Evolutionary conservation across 2,888 invertebrate genomes (phyloP), one percentile per base, ranked within the genome.

Genomic region (Drosophila quinaria): DNA sequence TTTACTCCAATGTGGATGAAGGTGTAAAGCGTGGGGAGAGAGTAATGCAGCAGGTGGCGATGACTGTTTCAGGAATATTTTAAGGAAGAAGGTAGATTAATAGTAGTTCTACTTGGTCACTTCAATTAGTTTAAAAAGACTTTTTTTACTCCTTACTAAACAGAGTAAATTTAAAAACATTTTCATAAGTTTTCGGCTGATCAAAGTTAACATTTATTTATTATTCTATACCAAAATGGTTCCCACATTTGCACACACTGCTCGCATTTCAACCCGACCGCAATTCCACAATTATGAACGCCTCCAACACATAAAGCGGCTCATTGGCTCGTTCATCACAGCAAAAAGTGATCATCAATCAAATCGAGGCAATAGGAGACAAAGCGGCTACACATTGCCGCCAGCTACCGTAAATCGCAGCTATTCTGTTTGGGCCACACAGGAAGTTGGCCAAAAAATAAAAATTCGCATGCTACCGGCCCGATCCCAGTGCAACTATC

Each of bases 341-440:
- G 61, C 46, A 35, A n/a, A 61, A n/a, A 37, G 13, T 8, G 59
- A 81, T 71, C 76, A 87, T 88, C 84, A 87, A 86, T 86, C 89
- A 86, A 74, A 75, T 56, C 39, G 22, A 65, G 70, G 68, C 63
- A 67, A 55, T 66, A 37, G 55, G 46, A 78, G 68, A 80, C 78
- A 75, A 74, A 71, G 79, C 79, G 79, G 42, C 67, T 62, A 63
- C 71, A 74, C 22, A 70, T 55, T 62, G 65, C 70, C 69, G 60
- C 33, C 63, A 64, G 89, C 89, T 89, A 87, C 87, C 67, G 87
- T 73, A 78, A 71, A 70, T 67, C 63, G 64, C 4, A 25, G 22
- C 37, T 56, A 60, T 25, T 60, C n/a, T 37, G 35, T 46, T 61
- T 55, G 41, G 80, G 62, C 84, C 86, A 74, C 87, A 88, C 86